Conservation (phyloP, 2,113 vertebrate genomes). For the Stomatorhinus ivindoensis region DNA sequence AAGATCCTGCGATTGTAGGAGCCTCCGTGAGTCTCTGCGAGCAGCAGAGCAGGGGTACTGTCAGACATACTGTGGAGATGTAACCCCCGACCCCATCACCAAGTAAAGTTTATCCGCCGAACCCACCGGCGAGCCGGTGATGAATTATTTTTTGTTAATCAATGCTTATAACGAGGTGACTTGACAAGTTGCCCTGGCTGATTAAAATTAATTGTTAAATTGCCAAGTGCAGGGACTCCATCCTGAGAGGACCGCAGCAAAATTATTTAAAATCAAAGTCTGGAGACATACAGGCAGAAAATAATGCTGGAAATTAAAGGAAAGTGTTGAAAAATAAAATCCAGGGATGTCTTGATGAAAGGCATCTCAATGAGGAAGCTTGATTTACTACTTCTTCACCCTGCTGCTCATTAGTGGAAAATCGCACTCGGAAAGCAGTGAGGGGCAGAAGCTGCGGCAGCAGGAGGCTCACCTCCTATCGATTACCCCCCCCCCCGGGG, state of each 20-base stretch:
- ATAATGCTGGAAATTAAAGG: slow-evolving; percentile 8
- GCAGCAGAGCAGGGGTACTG: neutral
- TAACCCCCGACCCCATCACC: neutral
- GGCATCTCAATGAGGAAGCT: slow-evolving; percentile 12
- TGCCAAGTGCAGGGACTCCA: slow-evolving; percentile 26
- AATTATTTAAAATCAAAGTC: slow-evolving; percentile 29
- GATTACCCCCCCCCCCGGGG: neutral
- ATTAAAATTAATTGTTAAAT: slow-evolving; percentile 31
- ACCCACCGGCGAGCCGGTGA: slow-evolving; percentile 4
- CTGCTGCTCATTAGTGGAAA: slow-evolving; percentile 14
- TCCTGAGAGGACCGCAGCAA: slow-evolving; percentile 20
- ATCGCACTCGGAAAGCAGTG: neutral
- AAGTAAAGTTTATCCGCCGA: slow-evolving; percentile 9
- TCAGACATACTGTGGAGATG: neutral
- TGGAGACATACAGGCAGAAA: neutral
- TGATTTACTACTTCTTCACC: slow-evolving; percentile 8
- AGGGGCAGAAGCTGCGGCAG: neutral
- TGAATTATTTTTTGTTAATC: slow-evolving; percentile 28
- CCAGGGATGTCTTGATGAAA: slow-evolving; percentile 12
- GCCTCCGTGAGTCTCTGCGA: neutral
- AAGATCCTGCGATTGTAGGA: neutral
- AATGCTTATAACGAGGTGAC: slow-evolving; percentile 27
- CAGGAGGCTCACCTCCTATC: slow-evolving; percentile 6
- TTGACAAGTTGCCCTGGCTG: slow-evolving; percentile 23
- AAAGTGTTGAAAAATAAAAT: slow-evolving; percentile 13